Conservation (phyloP, 2,113 vertebrate genomes). For the Anguilla japonica region DNA sequence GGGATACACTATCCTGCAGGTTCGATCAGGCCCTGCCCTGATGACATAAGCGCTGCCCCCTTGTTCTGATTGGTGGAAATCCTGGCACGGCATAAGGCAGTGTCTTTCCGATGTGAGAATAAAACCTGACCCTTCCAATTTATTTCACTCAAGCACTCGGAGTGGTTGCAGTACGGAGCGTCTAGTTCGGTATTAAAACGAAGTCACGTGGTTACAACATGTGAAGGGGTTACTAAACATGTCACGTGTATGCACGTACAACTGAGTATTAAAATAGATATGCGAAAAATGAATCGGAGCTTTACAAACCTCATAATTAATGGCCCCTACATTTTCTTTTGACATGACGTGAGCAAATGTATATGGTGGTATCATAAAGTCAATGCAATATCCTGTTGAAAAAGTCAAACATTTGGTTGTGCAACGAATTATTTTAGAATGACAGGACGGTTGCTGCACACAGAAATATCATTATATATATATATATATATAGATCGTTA, state of each 20-base stretch:
- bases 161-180: too few relatives aligned
- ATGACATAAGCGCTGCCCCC: background rate
- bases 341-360: background rate
- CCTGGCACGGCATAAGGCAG: background rate
- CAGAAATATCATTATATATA: too few relatives aligned
- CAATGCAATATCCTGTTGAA: background rate
- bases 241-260: background rate
- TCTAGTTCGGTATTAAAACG: too few relatives aligned
- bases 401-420: background rate
- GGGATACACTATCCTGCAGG: background rate
- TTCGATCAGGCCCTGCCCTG: background rate
- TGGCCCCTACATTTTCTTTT: background rate
- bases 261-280: too few relatives aligned
- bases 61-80: background rate
- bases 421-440: background rate
- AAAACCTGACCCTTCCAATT: too few relatives aligned
- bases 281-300: too few relatives aligned
- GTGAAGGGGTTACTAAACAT: background rate
- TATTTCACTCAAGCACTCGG: too few relatives aligned
- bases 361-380: background rate
- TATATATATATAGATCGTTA: background rate
- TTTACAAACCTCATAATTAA: background rate
- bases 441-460: too few relatives aligned
- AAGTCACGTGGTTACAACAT: too few relatives aligned
- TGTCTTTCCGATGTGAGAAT: background rate